Conservation (phyloP, 35 echinoderm and acorn worm genomes). For the Hemicentrotus pulcherrimus region DNA sequence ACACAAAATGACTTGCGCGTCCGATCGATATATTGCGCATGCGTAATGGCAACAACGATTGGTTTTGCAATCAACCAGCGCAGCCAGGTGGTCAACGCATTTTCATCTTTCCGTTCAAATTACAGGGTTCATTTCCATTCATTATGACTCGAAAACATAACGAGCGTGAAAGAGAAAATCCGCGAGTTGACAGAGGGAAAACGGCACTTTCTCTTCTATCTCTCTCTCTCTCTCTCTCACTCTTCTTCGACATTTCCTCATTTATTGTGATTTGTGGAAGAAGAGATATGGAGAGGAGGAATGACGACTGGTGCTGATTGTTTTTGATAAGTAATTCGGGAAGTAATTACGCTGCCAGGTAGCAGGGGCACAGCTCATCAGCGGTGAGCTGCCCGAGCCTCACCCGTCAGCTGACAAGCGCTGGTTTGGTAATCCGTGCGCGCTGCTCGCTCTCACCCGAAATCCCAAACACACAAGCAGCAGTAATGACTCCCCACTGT, state of each 20-base stretch:
- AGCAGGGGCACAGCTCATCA: neutral
- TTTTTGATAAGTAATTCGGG: constrained; percentile 33
- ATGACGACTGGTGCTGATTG: neutral
- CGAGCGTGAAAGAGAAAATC: neutral
- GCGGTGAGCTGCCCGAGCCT: neutral
- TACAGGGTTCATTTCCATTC: neutral
- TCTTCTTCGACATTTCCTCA: neutral
- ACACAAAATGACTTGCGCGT: neutral
- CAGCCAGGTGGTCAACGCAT: neutral
- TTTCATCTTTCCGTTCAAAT: neutral
- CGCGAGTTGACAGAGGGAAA: constrained; percentile 13
- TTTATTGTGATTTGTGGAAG: constrained; percentile 29
- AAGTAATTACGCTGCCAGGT: neutral
- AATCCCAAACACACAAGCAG: neutral
- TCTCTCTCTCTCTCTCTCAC: neutral
- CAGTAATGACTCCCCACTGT: neutral
- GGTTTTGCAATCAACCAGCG: neutral
- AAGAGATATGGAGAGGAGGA: neutral
- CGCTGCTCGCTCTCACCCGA: neutral
- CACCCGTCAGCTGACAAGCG: neutral
- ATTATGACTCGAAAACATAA: neutral
- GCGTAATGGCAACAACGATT: neutral
- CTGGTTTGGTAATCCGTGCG: neutral
- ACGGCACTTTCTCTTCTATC: neutral
- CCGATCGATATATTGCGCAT: neutral